phyloP scores from a whole-genome alignment of 2,888 invertebrate species.

The Melipona bicolor region DNA sequence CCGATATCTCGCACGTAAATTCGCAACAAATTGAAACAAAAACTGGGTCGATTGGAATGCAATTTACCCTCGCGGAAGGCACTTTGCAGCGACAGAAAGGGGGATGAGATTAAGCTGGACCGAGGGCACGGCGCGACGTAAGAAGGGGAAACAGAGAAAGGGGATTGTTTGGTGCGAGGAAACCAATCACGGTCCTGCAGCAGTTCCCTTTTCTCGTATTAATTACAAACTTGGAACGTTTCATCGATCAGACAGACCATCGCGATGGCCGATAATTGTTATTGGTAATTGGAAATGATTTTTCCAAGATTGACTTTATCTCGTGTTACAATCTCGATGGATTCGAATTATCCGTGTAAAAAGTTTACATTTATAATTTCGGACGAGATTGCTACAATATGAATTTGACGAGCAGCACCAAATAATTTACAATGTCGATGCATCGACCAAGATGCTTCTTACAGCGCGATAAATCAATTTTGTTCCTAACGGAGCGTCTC shows the following conservation, averaged over 20 bases:
- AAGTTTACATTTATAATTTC: neutral
- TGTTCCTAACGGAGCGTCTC: neutral
- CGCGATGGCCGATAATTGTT: constrained; percentile 42
- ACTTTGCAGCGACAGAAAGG: constrained; percentile 30
- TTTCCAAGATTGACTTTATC: neutral
- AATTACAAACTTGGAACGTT: constrained; percentile 45
- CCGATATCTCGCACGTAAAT: constrained; percentile 75
- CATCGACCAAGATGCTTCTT: neutral
- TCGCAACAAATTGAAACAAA: constrained; percentile 73
- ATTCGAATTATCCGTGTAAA: neutral
- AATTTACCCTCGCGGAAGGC: constrained; percentile 60
- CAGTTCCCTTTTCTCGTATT: constrained; percentile 52
- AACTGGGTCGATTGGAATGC: constrained; percentile 68
- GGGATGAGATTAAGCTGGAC: neutral
- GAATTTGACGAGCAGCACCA: neutral
- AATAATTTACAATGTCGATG: neutral
- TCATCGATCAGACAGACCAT: constrained; percentile 42
- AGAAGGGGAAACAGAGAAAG: neutral
- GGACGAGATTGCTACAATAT: neutral
- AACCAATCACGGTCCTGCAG: constrained; percentile 51
- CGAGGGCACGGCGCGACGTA: neutral
- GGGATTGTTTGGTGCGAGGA: constrained; percentile 58
- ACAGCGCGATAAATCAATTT: neutral
- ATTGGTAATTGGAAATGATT: constrained; percentile 25
- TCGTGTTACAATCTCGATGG: neutral